Conservation (phyloP, 1,140 invertebrate genomes). For the Drosophila leontia region DNA sequence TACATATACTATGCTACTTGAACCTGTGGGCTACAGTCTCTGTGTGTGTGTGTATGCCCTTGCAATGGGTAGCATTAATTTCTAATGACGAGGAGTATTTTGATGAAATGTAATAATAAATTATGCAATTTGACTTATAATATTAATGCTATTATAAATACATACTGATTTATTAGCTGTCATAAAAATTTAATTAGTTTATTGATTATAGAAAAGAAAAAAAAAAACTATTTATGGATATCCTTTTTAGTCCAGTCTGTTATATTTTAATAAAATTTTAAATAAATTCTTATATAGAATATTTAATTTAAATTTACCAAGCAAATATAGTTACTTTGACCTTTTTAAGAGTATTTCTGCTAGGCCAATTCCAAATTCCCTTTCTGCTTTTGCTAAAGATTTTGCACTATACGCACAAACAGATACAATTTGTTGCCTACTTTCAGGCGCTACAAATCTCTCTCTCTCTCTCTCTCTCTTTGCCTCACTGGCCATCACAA, state of each 20-base stretch:
- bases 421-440: slow-evolving; percentile 64
- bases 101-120: neutral
- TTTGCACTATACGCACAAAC: slow-evolving; percentile 36
- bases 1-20: slow-evolving; percentile 41
- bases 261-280: neutral
- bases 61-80: neutral
- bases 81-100: neutral
- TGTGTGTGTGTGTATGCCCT: slow-evolving; percentile 21
- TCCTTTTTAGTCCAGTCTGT: neutral
- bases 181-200: neutral
- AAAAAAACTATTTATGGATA: neutral
- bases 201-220: too few species aligned
- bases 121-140: neutral
- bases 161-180: neutral
- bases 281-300: neutral
- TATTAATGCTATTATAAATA: neutral
- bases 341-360: neutral
- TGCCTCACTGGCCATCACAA: neutral
- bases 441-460: slow-evolving; percentile 44
- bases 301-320: too few species aligned
- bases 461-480: neutral
- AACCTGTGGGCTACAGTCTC: neutral
- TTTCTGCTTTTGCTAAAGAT: slow-evolving; percentile 50
- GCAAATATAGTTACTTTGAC: accelerated
- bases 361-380: slow-evolving; percentile 6